phyloP scores from a whole-genome alignment of 2,888 invertebrate species.

The Schrankia costaestrigalis region DNA sequence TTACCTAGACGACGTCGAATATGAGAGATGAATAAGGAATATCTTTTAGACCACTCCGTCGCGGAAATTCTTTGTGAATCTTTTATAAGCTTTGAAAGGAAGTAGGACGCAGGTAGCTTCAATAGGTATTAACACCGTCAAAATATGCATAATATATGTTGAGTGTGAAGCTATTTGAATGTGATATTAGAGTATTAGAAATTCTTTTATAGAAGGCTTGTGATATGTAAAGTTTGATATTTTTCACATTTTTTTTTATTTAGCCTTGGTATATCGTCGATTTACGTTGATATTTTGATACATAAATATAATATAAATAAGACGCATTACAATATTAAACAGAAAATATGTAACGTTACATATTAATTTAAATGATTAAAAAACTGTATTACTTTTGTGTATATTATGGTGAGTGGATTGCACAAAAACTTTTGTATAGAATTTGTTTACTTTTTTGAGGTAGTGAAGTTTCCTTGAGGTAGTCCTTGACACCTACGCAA shows the following conservation, averaged over 20 bases:
- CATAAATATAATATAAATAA: too few relatives aligned
- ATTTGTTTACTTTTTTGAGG: too few relatives aligned
- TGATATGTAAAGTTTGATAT: neutral
- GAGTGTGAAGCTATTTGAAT: neutral
- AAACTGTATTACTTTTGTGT: too few relatives aligned
- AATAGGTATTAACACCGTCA: neutral
- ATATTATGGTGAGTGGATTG: too few relatives aligned
- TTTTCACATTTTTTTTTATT: neutral
- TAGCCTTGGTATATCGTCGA: neutral
- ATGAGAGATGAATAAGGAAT: conserved; percentile 40
- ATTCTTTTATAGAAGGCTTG: neutral
- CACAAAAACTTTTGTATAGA: too few relatives aligned
- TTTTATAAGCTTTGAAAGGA: conserved; percentile 33
- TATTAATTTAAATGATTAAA: neutral
- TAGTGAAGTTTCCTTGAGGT: too few relatives aligned
- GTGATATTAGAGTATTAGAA: neutral
- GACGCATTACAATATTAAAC: neutral
- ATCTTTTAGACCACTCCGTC: conserved; percentile 26
- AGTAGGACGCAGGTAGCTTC: conserved; percentile 13
- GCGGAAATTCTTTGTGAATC: conserved; percentile 35
- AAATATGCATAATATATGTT: neutral
- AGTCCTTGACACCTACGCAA: too few relatives aligned
- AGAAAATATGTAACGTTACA: neutral
- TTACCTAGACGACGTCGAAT: conserved; percentile 16
- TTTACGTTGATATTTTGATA: too few relatives aligned